Percentiles rank a stretch among this genome's conserved stretches.
phyloP scores from a whole-genome alignment of 2,113 vertebrate genomes.

The Microtus montanus region DNA sequence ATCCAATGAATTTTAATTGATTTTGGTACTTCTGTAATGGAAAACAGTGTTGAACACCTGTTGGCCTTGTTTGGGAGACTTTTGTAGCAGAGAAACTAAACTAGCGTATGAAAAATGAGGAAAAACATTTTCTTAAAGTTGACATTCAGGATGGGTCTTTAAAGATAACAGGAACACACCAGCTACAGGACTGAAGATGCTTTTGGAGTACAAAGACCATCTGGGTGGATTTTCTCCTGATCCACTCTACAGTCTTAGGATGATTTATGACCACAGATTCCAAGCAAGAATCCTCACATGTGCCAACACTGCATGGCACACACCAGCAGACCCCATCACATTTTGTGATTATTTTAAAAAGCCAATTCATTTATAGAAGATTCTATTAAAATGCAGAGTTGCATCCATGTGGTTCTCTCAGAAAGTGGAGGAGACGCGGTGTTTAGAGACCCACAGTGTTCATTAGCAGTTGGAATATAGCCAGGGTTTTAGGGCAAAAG shows the following conservation, averaged over 20 bases:
- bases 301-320: background rate
- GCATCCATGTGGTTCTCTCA: background rate
- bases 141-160: background rate
- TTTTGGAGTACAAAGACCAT: background rate
- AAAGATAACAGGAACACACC: background rate
- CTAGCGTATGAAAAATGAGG: background rate
- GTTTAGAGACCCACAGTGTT: background rate
- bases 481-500: background rate
- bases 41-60: background rate
- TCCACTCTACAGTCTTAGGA: background rate
- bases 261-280: background rate
- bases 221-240: background rate
- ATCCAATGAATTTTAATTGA: background rate
- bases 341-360: background rate
- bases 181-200: background rate
- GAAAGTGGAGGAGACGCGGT: fast-evolving
- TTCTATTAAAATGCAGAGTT: background rate
- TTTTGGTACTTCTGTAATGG: background rate
- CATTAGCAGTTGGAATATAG: background rate
- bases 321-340: fast-evolving
- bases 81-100: background rate
- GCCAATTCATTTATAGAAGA: background rate
- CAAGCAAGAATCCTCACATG: background rate
- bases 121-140: background rate
- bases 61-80: fast-evolving